These are phyloP conservation scores for Anaspis maculata DNA, from an alignment of 2,888 invertebrate species.

Conservation along the genomic window DNA sequence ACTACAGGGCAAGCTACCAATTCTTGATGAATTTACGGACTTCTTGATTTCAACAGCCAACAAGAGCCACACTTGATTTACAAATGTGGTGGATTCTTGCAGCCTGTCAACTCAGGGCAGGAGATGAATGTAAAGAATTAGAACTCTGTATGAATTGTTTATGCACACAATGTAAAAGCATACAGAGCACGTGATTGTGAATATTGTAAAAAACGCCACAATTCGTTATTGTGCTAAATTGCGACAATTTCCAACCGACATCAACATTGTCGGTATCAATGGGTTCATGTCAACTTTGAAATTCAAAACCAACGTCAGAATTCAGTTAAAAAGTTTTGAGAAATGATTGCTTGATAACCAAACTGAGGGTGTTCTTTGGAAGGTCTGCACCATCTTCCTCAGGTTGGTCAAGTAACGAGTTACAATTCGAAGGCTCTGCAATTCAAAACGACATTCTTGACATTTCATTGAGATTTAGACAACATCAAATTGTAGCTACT, in stretches of 20 bases:
- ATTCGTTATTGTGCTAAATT: conserved; percentile 6
- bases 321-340: conserved; percentile 13
- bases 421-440: conserved; percentile 14
- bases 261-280: conserved; percentile 1
- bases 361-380: conserved; percentile 23
- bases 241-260: not conserved
- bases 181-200: no score
- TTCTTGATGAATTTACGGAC: not conserved
- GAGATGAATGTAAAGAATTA: conserved; percentile 3
- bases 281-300: not conserved
- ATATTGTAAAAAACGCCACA: conserved; percentile 7
- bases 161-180: no score
- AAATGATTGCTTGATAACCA: conserved; percentile 20
- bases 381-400: conserved; percentile 13
- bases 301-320: not conserved
- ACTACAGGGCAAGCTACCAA: not conserved
- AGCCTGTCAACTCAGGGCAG: conserved; percentile 2
- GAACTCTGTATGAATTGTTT: no score
- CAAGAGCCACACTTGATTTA: conserved; percentile 4
- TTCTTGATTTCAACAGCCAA: conserved; percentile 1
- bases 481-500: conserved; percentile 15
- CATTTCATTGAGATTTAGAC: conserved; percentile 18
- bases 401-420: conserved; percentile 19
- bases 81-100: conserved; percentile 6
- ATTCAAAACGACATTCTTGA: conserved; percentile 19